Base-by-base conservation (phyloP, 2,797 vertebrate genomes). In the Mionectes olivaceus region DNA sequence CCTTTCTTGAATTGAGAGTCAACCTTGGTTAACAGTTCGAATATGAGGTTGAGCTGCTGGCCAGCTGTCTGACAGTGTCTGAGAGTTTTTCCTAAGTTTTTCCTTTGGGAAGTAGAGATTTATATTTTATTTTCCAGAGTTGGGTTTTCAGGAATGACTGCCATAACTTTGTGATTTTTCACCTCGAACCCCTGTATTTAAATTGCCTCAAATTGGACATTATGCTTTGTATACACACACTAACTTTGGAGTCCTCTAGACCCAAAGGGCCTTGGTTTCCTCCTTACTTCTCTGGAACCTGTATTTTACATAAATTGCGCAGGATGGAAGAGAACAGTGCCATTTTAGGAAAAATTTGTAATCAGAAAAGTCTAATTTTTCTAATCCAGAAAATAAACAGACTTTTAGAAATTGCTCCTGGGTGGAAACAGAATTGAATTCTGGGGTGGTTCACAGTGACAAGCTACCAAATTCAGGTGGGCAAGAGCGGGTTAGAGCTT, bases 391-490 rank as follows among this genome's bases (percentile, higher is more conserved):
- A 33, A 30, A 53, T 33, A 37, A 69, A 30, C 5, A 5, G 15
- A 10, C 49, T 73, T 55, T 57, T 35, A 24, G 32, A 55, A 64
- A 19, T 27, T 19, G 28, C 43, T 53, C 5, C 3, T 30, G 41
- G 13, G 10, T 28, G 52, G 68, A 41, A 56, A 39, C 35, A 23
- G 59, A 50, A 14, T 6, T 44, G 47, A n/a, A 24, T 61, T 74
- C 13, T 1, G 5, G 50, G 53, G 49, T 10, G 24, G 14, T 41
- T n/a, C 0, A 4, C 43, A 35, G 35, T 5, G 28, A 24, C 0
- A 4, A 65, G 11, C 41, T 44, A 18, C 74, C 65, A 43, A 28
- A n/a, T 41, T 59, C n/a, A 21, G 24, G n/a, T 19, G 39, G 57
- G 37, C 16, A 2, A 47, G 68, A 57, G 63, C 8, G 1, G 6